Conservation (phyloP, 1,140 invertebrate genomes). For the Drosophila pseudoananassae region DNA sequence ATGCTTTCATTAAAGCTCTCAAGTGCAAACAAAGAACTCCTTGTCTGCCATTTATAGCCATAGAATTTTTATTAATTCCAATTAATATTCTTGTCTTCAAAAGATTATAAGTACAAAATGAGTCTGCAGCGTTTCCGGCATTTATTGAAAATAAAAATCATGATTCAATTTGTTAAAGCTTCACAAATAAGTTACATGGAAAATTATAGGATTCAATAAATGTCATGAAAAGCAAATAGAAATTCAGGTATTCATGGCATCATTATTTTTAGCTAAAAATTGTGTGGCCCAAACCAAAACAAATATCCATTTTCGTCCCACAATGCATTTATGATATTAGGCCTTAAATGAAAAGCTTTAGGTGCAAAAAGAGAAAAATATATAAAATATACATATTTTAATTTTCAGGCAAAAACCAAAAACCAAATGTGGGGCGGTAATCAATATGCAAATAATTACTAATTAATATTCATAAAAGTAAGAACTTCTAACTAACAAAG, state of each 20-base stretch:
- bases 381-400: neutral
- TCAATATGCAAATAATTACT: neutral
- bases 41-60: neutral
- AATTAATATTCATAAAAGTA: neutral
- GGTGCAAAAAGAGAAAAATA: neutral
- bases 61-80: neutral
- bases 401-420: neutral
- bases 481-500: neutral
- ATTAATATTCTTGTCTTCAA: neutral
- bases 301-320: neutral
- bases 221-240: neutral
- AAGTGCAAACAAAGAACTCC: no score
- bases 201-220: neutral
- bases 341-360: neutral
- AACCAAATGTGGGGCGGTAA: neutral
- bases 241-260: neutral
- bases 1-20: neutral
- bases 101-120: neutral
- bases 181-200: neutral
- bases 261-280: neutral
- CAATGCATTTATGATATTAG: neutral
- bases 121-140: no score
- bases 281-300: neutral
- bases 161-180: neutral
- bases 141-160: neutral